Conservation (phyloP, 2,113 vertebrate genomes). For the Paralichthys olivaceus region DNA sequence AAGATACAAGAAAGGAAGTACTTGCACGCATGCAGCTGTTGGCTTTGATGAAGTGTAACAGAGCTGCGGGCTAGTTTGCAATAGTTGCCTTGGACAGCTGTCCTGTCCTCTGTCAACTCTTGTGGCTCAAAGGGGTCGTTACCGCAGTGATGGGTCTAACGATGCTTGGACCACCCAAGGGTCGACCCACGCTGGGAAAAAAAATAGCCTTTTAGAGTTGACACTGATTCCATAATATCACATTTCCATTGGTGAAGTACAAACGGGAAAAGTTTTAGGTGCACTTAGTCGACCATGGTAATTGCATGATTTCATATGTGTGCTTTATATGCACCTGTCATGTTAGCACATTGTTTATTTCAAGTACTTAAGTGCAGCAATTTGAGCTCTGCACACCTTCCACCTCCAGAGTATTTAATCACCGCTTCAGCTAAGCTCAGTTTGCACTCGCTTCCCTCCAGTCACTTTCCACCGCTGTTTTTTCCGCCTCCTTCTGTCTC, state of each 20-base stretch:
- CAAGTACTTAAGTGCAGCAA: constrained; percentile 61
- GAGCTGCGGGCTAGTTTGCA: constrained; percentile 39
- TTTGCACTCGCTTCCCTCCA: background rate
- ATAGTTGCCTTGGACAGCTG: constrained; percentile 52
- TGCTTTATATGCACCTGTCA: constrained; percentile 23
- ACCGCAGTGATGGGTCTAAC: constrained; percentile 59
- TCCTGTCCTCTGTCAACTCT: constrained; percentile 50
- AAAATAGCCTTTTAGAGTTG: constrained; percentile 27
- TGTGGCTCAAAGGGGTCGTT: constrained; percentile 51
- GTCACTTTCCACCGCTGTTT: constrained; percentile 3
- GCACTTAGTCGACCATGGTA: constrained; percentile 28
- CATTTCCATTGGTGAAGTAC: constrained; percentile 22
- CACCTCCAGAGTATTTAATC: constrained; percentile 47
- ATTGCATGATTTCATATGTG: constrained; percentile 38
- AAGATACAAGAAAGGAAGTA: constrained; percentile 17
- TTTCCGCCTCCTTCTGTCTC: background rate
- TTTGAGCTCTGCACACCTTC: constrained; percentile 55
- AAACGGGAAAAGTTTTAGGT: constrained; percentile 21
- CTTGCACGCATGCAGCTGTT: constrained; percentile 41
- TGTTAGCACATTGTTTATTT: constrained; percentile 44
- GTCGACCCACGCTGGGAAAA: constrained; percentile 9
- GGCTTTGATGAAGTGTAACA: constrained; percentile 54
- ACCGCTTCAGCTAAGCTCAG: constrained; percentile 41
- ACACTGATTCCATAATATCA: constrained; percentile 25
- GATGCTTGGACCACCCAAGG: constrained; percentile 51